A percentile compares a stretch with the other conserved stretches of the same genome.
Evolutionary conservation across 2,113 vertebrate species (phyloP).

Genomic region (Mesitornis unicolor): DNA sequence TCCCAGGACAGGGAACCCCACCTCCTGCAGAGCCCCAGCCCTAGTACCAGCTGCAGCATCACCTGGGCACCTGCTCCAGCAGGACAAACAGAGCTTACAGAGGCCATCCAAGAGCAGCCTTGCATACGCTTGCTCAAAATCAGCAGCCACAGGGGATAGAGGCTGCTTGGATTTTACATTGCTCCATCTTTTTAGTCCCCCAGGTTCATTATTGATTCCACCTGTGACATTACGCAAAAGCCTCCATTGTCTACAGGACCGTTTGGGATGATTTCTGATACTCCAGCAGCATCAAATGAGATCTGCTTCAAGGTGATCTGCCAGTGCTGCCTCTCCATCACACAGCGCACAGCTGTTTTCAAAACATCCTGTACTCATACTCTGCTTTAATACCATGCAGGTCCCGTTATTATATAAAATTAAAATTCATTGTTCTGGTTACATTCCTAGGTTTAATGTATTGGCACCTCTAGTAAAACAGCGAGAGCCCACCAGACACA

Average conservation of each 20-base stretch:
- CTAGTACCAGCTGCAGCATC: neutral
- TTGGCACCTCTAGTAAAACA: neutral
- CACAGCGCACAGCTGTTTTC: neutral
- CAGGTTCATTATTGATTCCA: neutral
- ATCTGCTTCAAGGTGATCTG: slow-evolving; percentile 11
- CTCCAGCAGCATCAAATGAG: neutral
- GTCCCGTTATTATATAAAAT: neutral
- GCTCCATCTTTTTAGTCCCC: neutral
- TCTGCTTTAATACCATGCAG: neutral
- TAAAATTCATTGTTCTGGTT: neutral
- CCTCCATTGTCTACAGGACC: neutral
- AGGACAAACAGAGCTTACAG: neutral
- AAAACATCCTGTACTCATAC: neutral
- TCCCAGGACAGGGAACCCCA: neutral
- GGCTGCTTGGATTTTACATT: neutral
- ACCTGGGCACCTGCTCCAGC: neutral
- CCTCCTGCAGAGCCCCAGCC: neutral
- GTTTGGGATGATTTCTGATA: neutral
- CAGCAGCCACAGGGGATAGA: neutral
- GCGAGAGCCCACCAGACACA: neutral
- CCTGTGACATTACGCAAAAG: neutral
- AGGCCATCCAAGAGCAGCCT: neutral
- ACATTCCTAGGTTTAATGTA: neutral
- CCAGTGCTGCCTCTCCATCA: neutral
- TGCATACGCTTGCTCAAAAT: neutral